phyloP scores from a whole-genome alignment of 2,888 invertebrate genomes.

The Aethes cnicana region DNA sequence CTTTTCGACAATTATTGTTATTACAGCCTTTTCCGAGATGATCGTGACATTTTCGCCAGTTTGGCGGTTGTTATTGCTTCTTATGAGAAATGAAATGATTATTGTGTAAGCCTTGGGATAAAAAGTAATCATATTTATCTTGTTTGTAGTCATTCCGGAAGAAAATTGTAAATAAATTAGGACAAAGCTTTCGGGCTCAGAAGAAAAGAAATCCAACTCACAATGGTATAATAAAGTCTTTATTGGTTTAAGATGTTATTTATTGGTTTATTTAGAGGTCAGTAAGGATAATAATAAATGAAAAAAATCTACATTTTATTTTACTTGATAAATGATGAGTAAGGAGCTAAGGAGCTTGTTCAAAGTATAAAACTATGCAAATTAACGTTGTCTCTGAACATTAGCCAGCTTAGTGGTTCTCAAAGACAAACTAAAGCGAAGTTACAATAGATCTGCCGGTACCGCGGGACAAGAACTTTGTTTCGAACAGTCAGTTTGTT shows the following conservation, averaged over 20 bases:
- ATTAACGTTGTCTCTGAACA: not conserved
- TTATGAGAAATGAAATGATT: not conserved
- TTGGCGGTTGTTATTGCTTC: not conserved
- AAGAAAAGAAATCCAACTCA: too few species aligned
- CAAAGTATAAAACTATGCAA: too few species aligned
- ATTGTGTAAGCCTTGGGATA: not conserved
- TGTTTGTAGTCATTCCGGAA: not conserved
- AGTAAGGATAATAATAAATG: too few species aligned
- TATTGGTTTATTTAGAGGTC: too few species aligned
- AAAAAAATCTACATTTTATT: too few species aligned
- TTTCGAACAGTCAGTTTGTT: conserved; percentile 33
- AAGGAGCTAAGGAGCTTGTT: too few species aligned
- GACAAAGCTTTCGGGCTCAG: too few species aligned
- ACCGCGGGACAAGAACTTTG: conserved; percentile 31
- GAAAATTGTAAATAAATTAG: too few species aligned
- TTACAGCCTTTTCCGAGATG: not conserved
- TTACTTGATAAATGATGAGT: too few species aligned
- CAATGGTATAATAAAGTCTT: too few species aligned
- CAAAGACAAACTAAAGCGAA: conserved; percentile 22
- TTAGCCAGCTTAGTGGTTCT: conserved; percentile 5
- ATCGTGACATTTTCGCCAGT: not conserved
- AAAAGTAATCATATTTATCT: not conserved
- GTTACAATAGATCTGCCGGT: conserved; percentile 6
- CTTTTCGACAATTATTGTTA: conserved; percentile 16
- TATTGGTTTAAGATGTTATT: too few species aligned